A percentile compares a stretch with the other conserved stretches of the same genome.
Evolutionary conservation across 2,888 invertebrate species (phyloP).

Genomic region (Hypselothyrea guttata): DNA sequence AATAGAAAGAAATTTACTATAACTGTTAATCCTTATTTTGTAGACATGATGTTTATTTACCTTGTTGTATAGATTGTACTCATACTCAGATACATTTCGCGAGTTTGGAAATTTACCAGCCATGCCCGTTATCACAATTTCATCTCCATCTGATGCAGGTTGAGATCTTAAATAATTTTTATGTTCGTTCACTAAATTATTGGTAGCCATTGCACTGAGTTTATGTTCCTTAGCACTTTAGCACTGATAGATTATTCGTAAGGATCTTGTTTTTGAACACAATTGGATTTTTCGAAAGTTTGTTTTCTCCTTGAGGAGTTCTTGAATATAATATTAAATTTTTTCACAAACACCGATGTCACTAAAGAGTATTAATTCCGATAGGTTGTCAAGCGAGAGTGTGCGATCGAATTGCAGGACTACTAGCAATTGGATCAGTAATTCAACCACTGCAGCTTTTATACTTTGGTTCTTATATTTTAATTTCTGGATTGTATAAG

Average conservation of each 20-base stretch:
- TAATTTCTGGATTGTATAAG: constrained; percentile 59
- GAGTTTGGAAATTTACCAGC: constrained; percentile 87
- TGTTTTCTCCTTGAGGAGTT: neutral
- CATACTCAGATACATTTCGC: constrained; percentile 85
- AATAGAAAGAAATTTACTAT: too few species aligned
- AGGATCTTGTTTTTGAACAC: neutral
- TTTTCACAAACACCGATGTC: constrained; percentile 31
- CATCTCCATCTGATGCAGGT: constrained; percentile 82
- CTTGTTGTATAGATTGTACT: constrained; percentile 85
- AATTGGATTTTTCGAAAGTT: neutral
- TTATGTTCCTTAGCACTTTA: constrained; percentile 20
- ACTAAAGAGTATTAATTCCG: constrained; percentile 10
- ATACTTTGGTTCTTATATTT: constrained; percentile 49
- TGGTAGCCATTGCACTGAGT: constrained; percentile 48
- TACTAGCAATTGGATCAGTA: constrained; percentile 72
- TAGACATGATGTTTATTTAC: constrained; percentile 77
- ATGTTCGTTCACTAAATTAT: constrained; percentile 47
- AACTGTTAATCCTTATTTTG: too few species aligned
- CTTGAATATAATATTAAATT: constrained; percentile 1
- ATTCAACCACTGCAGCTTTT: constrained; percentile 35
- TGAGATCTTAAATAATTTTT: constrained; percentile 76
- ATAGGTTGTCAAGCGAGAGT: constrained; percentile 36
- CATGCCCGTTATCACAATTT: constrained; percentile 85
- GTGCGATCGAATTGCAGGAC: constrained; percentile 74
- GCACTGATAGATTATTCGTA: constrained; percentile 7